Conservation (phyloP, 2,113 vertebrate genomes). For the Lycaon pictus region DNA sequence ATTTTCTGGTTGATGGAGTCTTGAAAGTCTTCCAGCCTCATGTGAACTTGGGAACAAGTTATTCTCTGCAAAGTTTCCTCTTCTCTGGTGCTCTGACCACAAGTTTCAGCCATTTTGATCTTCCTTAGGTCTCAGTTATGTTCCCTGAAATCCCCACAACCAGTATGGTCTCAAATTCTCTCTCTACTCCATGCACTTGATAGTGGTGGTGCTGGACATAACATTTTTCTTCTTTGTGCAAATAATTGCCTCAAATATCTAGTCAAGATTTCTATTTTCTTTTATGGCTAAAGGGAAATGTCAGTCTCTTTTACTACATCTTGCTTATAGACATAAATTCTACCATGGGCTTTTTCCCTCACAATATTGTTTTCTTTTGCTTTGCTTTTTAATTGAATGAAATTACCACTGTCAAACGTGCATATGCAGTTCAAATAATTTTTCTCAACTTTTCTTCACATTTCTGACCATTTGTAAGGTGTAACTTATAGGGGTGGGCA, state of each 20-base stretch:
- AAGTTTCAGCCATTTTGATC: not conserved
- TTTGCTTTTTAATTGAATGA: not conserved
- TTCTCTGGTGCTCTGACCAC: not conserved
- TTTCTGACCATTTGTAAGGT: not conserved
- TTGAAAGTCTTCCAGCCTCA: not conserved
- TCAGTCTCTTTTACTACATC: no score
- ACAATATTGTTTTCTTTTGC: not conserved
- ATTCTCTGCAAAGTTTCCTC: not conserved
- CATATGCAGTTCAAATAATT: not conserved
- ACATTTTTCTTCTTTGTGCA: not conserved
- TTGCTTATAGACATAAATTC: not conserved
- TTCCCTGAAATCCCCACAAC: rapidly evolving
- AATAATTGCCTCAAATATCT: not conserved
- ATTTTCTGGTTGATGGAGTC: not conserved
- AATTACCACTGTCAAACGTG: not conserved
- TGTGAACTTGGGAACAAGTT: not conserved
- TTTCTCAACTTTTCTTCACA: not conserved
- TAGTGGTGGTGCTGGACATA: not conserved
- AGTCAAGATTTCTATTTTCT: not conserved
- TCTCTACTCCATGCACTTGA: no score
- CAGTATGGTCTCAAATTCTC: not conserved
- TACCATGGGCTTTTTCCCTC: rapidly evolving
- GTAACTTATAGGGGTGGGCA: rapidly evolving
- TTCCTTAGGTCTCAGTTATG: not conserved
- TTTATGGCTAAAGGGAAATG: not conserved